Conservation (phyloP, 2,888 invertebrate species). For the Torymus auratus region DNA sequence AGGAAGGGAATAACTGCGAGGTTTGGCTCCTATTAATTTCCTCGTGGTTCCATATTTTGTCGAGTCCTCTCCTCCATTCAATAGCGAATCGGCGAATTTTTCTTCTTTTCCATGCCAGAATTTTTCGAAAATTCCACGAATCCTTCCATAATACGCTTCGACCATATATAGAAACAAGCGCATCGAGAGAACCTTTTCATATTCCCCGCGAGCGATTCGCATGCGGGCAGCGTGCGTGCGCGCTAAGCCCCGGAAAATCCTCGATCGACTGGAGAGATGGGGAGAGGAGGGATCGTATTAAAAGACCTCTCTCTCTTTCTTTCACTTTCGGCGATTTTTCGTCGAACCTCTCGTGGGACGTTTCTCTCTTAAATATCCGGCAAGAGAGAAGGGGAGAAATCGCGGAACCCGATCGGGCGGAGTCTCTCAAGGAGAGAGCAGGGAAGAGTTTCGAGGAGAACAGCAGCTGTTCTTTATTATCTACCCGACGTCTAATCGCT, state of each 20-base stretch:
- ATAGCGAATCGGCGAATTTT: too few relatives aligned
- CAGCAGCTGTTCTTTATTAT: conserved; percentile 62
- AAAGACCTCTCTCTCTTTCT: conserved; percentile 13
- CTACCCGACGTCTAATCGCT: conserved; percentile 38
- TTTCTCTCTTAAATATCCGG: conserved; percentile 32
- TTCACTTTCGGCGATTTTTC: conserved; percentile 43
- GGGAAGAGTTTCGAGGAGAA: conserved; percentile 25
- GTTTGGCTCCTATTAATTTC: too few relatives aligned
- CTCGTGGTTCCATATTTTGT: too few relatives aligned
- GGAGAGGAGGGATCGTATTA: conserved; percentile 30
- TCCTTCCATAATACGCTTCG: too few relatives aligned
- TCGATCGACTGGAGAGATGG: conserved; percentile 58
- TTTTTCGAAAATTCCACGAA: too few relatives aligned
- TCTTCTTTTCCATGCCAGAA: too few relatives aligned
- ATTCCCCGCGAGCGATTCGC: too few relatives aligned
- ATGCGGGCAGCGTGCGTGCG: too few relatives aligned
- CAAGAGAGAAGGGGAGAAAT: conserved; percentile 5
- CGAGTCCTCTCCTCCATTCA: too few relatives aligned
- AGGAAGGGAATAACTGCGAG: too few relatives aligned
- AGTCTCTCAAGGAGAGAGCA: background rate
- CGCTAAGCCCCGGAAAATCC: conserved; percentile 56
- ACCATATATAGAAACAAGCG: too few relatives aligned
- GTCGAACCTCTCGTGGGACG: conserved; percentile 12
- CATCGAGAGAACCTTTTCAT: too few relatives aligned
- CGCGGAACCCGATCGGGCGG: conserved; percentile 24